phyloP scores from a whole-genome alignment of 2,888 invertebrate species.

The Lycocerus yunnanus region DNA sequence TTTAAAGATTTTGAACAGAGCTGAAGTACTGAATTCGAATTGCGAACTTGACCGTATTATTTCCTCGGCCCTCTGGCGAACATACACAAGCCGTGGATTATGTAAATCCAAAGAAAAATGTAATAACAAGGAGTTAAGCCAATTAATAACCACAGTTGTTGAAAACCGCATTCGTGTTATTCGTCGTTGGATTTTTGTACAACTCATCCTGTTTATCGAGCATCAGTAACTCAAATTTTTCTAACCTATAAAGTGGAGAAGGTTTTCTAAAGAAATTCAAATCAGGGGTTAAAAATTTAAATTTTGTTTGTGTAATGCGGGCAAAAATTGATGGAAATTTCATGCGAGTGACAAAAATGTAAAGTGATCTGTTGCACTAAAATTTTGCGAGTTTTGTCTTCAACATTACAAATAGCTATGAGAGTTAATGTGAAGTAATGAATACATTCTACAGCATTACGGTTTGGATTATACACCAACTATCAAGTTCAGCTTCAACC shows the following conservation, averaged over 20 bases:
- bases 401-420: conserved; percentile 52
- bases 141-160: not conserved
- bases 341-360: conserved; percentile 9
- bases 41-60: no score
- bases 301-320: not conserved
- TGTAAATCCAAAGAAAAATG: not conserved
- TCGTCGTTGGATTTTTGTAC: not conserved
- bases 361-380: conserved; percentile 39
- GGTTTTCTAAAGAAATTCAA: not conserved
- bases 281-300: not conserved
- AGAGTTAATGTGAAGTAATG: conserved; percentile 56
- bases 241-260: not conserved
- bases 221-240: not conserved
- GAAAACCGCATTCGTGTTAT: not conserved
- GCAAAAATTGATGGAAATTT: not conserved
- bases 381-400: conserved; percentile 31
- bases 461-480: conserved; percentile 57
- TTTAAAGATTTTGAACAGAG: no score
- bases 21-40: no score
- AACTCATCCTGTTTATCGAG: not conserved
- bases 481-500: conserved; percentile 55
- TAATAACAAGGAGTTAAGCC: not conserved
- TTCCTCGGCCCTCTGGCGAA: no score
- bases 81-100: no score
- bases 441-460: conserved; percentile 58